Evolutionary conservation across 1,140 invertebrate species (phyloP).

Genomic region (Nasonia vitripennis): DNA sequence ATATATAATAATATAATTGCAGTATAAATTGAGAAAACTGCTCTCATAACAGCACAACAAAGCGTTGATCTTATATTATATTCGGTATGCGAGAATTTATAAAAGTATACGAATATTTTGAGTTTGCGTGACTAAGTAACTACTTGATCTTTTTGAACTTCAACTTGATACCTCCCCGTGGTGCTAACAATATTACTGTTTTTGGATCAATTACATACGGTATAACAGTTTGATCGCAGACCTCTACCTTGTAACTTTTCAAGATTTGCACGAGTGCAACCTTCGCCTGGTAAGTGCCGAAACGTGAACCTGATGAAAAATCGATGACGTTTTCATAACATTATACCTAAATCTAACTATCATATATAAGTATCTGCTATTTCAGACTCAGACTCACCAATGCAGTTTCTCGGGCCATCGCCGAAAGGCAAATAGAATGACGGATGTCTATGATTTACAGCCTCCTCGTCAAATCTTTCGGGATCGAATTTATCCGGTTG

Average conservation of each 20-base stretch:
- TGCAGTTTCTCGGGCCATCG: constrained; percentile 80
- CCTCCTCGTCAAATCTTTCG: constrained; percentile 66
- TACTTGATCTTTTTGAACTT: too few species aligned
- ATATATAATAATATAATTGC: too few species aligned
- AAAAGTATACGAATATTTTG: too few species aligned
- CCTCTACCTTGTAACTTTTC: not conserved
- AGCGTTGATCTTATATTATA: too few species aligned
- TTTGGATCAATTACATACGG: too few species aligned
- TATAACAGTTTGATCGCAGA: constrained; percentile 5
- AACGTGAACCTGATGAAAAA: constrained; percentile 1
- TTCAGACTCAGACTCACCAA: constrained; percentile 67
- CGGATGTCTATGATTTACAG: constrained; percentile 66
- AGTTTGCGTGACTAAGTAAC: too few species aligned
- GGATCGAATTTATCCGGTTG: constrained; percentile 78
- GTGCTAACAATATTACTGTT: too few species aligned
- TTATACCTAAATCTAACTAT: not conserved
- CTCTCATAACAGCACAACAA: too few species aligned
- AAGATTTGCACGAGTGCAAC: not conserved
- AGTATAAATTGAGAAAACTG: too few species aligned
- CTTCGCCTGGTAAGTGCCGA: not conserved
- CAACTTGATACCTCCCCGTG: too few species aligned
- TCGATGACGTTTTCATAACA: not conserved
- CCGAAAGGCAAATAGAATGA: constrained; percentile 82
- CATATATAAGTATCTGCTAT: too few species aligned
- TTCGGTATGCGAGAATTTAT: too few species aligned